phyloP scores from a whole-genome alignment of 2,888 invertebrate genomes.

The Plutella xylostella region DNA sequence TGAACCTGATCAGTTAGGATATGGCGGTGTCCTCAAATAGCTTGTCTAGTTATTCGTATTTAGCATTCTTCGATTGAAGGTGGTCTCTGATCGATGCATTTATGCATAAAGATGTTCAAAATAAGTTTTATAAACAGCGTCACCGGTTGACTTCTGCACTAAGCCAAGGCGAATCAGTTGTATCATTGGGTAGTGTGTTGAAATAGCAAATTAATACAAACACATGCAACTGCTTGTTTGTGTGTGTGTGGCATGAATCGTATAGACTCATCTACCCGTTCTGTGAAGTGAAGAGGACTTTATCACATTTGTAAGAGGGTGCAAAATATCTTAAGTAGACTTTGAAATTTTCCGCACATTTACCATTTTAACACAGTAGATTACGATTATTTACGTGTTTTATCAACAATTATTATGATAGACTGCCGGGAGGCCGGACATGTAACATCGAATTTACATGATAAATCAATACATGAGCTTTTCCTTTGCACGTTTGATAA shows the following conservation, averaged over 20 bases:
- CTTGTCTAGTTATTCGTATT: too few relatives aligned
- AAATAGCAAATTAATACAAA: not conserved
- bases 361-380: not conserved
- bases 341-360: not conserved
- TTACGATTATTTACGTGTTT: constrained; percentile 8
- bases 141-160: constrained; percentile 3
- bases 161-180: constrained; percentile 5
- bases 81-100: too few relatives aligned
- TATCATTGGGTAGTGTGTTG: constrained; percentile 1
- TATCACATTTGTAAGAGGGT: not conserved
- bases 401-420: constrained; percentile 9
- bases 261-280: too few relatives aligned
- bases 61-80: too few relatives aligned
- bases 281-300: not conserved
- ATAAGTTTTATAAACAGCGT: constrained; percentile 1
- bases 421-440: too few relatives aligned
- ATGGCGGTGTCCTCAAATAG: too few relatives aligned
- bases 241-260: not conserved
- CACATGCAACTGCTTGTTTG: not conserved
- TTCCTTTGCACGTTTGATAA: too few relatives aligned
- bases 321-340: not conserved
- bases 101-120: too few relatives aligned
- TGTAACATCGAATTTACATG: too few relatives aligned
- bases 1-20: too few relatives aligned
- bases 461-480: too few relatives aligned